Conservation (phyloP, 2,113 vertebrate genomes). For the Callipepla californica region DNA sequence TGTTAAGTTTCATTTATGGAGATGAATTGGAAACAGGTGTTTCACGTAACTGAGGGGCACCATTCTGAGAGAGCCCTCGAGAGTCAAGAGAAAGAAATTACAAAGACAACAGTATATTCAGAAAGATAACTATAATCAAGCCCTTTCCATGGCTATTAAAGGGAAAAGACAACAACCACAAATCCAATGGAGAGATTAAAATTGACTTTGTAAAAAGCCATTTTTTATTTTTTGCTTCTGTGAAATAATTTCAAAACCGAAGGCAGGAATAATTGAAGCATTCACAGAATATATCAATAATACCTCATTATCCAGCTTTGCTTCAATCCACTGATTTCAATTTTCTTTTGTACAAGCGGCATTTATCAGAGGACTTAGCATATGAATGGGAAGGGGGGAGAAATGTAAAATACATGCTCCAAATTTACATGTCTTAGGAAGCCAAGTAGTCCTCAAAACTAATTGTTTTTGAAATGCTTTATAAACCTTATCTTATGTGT, state of each 20-base stretch:
- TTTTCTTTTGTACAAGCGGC: conserved; percentile 80
- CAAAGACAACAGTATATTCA: conserved; percentile 64
- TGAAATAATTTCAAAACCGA: conserved; percentile 76
- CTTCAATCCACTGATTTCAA: conserved; percentile 80
- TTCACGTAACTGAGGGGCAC: conserved; percentile 34
- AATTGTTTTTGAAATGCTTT: conserved; percentile 81
- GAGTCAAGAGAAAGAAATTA: conserved; percentile 62
- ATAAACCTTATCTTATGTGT: conserved; percentile 76
- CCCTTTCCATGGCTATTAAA: conserved; percentile 69
- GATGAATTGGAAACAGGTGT: conserved; percentile 78
- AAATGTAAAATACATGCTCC: conserved; percentile 72
- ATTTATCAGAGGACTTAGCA: conserved; percentile 81
- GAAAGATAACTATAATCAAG: conserved; percentile 78
- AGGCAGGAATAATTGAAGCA: conserved; percentile 81
- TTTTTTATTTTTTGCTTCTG: conserved; percentile 72
- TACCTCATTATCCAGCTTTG: conserved; percentile 79
- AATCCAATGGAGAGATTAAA: conserved; percentile 75
- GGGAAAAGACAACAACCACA: conserved; percentile 65
- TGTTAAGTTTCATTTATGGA: conserved; percentile 71
- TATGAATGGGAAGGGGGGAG: conserved; percentile 76
- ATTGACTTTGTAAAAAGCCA: conserved; percentile 74
- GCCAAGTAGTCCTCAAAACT: conserved; percentile 77
- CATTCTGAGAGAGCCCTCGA: conserved; percentile 54
- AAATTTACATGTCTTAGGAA: conserved; percentile 80
- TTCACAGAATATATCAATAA: conserved; percentile 81